phyloP scores from a whole-genome alignment of 2,113 vertebrate species.

The Boleophthalmus pectinirostris region DNA sequence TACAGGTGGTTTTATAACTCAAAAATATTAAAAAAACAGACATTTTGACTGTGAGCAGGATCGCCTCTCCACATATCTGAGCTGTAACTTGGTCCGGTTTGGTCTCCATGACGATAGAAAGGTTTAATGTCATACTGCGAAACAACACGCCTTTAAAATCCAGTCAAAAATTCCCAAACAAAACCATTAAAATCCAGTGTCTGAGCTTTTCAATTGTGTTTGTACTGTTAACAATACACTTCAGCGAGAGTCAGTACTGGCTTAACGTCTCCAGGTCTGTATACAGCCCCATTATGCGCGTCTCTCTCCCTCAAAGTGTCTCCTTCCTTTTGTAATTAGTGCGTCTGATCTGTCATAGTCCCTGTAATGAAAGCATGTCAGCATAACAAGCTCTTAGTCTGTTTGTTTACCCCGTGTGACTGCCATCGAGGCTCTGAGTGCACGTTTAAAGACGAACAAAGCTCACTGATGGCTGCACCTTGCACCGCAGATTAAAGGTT shows the following conservation, averaged over 20 bases:
- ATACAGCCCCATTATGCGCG: slow-evolving; percentile 15
- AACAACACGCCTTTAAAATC: too few species aligned
- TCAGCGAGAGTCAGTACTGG: slow-evolving; percentile 48
- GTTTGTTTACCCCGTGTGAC: neutral
- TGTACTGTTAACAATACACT: slow-evolving; percentile 33
- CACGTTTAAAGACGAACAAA: neutral
- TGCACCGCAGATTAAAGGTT: neutral
- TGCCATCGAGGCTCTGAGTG: neutral
- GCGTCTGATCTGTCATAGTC: slow-evolving; percentile 29
- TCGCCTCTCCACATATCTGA: too few species aligned
- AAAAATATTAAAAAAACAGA: too few species aligned
- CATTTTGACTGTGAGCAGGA: too few species aligned
- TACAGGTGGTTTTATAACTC: too few species aligned
- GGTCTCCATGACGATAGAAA: too few species aligned
- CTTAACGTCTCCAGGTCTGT: slow-evolving; percentile 29
- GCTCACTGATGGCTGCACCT: neutral
- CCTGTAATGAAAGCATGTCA: slow-evolving; percentile 38
- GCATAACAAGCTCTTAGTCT: slow-evolving; percentile 19
- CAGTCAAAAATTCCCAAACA: too few species aligned
- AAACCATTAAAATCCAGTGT: too few species aligned
- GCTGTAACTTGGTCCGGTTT: too few species aligned
- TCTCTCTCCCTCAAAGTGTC: slow-evolving; percentile 52
- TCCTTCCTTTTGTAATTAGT: slow-evolving; percentile 33
- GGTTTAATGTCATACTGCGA: too few species aligned
- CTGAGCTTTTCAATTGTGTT: neutral